Percentiles rank a stretch among this genome's conserved stretches.
Conservation (phyloP, 1,140 invertebrate genomes). For the Diprion similis region DNA sequence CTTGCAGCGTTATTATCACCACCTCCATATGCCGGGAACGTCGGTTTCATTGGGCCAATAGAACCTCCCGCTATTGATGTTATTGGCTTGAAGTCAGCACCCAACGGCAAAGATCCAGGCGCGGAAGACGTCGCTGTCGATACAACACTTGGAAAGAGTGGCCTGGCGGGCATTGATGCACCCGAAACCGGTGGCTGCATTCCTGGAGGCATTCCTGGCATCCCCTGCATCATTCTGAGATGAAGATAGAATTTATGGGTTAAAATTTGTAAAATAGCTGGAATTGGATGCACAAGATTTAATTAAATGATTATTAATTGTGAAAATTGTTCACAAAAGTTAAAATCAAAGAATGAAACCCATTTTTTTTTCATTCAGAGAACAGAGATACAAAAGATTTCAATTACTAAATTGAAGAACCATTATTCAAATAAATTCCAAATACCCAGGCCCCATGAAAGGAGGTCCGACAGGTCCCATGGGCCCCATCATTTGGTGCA, state of each 20-base stretch:
- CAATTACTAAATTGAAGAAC: slow-evolving; percentile 15
- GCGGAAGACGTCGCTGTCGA: slow-evolving; percentile 67
- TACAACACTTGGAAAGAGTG: slow-evolving; percentile 79
- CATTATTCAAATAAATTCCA: slow-evolving; percentile 30
- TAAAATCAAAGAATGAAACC: background rate
- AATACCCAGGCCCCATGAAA: slow-evolving; percentile 77
- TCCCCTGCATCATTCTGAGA: slow-evolving; percentile 58
- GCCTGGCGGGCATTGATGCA: slow-evolving; percentile 68
- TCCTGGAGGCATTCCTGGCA: slow-evolving; percentile 66
- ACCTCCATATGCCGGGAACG: slow-evolving; percentile 76
- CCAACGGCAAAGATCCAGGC: slow-evolving; percentile 64
- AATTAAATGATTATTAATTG: slow-evolving; percentile 1
- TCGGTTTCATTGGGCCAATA: slow-evolving; percentile 70
- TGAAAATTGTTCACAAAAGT: slow-evolving; percentile 11
- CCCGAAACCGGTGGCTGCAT: slow-evolving; percentile 64
- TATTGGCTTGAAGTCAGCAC: slow-evolving; percentile 71
- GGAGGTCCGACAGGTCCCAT: slow-evolving; percentile 73
- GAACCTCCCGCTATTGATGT: slow-evolving; percentile 59
- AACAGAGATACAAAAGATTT: slow-evolving; percentile 11
- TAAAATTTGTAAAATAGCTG: slow-evolving; percentile 3
- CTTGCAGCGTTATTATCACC: slow-evolving; percentile 47
- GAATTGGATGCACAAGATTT: background rate
- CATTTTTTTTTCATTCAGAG: background rate
- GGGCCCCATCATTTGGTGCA: slow-evolving; percentile 74
- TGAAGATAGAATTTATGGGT: slow-evolving; percentile 18